Evolutionary conservation across 2,113 vertebrate genomes (phyloP).

Genomic region (Sinocyclocheilus rhinocerous): DNA sequence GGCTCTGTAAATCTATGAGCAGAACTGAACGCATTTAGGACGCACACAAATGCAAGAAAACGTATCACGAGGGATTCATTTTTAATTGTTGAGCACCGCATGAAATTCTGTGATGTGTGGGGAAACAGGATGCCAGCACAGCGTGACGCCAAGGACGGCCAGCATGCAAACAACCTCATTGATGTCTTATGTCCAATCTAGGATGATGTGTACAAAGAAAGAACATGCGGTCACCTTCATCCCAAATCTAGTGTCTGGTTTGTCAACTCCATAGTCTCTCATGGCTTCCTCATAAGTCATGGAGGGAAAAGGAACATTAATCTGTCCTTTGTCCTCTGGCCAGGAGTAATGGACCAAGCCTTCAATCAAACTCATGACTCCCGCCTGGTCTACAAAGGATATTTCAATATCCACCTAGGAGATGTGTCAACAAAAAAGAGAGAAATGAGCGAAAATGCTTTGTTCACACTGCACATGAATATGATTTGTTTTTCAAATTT

Average conservation of each 20-base stretch:
- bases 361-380: conserved; percentile 85
- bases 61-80: background rate
- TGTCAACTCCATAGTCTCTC: conserved; percentile 90
- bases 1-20: background rate
- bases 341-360: conserved; percentile 88
- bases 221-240: conserved; percentile 85
- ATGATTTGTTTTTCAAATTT: background rate
- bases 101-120: conserved; percentile 33
- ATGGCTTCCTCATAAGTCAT: conserved; percentile 87
- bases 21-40: background rate
- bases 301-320: conserved; percentile 82
- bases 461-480: background rate
- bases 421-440: conserved; percentile 10
- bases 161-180: conserved; percentile 26
- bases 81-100: conserved; percentile 37
- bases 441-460: background rate
- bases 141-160: background rate
- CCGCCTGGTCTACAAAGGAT: conserved; percentile 92
- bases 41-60: background rate
- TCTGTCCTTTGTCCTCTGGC: conserved; percentile 79
- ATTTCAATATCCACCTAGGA: conserved; percentile 94
- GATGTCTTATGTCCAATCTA: conserved; percentile 25
- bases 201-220: background rate
- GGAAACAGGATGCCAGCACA: conserved; percentile 29
- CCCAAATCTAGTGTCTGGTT: conserved; percentile 92